phyloP scores from a whole-genome alignment of 2,888 invertebrate species.

The Metalampra italica region DNA sequence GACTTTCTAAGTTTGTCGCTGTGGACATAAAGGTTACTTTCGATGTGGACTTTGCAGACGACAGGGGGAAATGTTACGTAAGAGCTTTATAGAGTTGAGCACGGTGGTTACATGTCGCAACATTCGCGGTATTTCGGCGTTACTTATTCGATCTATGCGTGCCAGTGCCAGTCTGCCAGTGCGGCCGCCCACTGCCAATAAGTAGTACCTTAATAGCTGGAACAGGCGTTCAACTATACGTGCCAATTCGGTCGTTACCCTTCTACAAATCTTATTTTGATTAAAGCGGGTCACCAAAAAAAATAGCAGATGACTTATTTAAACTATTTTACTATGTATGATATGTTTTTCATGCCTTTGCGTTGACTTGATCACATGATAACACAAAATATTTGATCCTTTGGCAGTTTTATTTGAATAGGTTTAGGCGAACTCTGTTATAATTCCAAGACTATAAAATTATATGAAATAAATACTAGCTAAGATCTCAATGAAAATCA shows the following conservation, averaged over 20 bases:
- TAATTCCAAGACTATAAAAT: too few relatives aligned
- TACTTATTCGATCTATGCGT: conserved; percentile 22
- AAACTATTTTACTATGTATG: too few relatives aligned
- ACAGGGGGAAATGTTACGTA: not conserved
- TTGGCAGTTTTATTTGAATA: too few relatives aligned
- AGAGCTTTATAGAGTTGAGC: not conserved
- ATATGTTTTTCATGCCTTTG: too few relatives aligned
- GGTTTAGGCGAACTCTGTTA: too few relatives aligned
- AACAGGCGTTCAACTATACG: conserved; percentile 69
- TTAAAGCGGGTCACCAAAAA: not conserved
- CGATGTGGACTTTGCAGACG: not conserved
- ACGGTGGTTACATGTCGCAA: conserved; percentile 27
- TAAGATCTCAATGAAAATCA: too few relatives aligned
- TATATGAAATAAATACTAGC: too few relatives aligned
- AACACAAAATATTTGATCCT: too few relatives aligned
- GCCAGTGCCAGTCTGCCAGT: conserved; percentile 57
- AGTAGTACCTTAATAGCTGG: conserved; percentile 65
- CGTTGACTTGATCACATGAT: too few relatives aligned
- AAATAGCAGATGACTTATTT: not conserved
- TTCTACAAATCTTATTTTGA: not conserved
- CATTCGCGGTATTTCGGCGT: conserved; percentile 28
- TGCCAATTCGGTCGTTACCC: conserved; percentile 49
- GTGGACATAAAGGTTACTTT: not conserved
- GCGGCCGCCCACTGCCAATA: too few relatives aligned
- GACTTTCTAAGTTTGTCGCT: not conserved